These are phyloP conservation scores for Paelopatides confundens DNA, from an alignment of 53 echinoderm and acorn worm species.

Conservation along the genomic window DNA sequence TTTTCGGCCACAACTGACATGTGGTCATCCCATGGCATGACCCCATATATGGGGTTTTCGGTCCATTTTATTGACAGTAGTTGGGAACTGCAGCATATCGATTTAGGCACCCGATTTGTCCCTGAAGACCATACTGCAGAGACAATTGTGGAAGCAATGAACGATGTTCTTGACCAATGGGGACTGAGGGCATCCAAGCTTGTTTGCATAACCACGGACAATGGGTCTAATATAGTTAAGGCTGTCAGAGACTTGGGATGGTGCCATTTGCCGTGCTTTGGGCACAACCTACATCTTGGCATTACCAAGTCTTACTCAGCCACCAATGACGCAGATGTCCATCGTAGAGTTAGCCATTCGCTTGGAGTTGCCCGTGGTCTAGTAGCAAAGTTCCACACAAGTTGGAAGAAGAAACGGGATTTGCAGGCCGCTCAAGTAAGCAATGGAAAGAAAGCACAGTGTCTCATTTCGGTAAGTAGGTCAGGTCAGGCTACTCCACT, in stretches of 20 bases:
- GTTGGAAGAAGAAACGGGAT: slow-evolving; percentile 56
- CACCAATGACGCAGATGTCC: slow-evolving; percentile 30
- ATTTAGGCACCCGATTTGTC: slow-evolving; percentile 28
- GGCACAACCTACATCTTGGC: slow-evolving; percentile 50
- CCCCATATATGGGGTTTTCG: slow-evolving; percentile 29
- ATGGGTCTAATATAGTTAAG: slow-evolving; percentile 53
- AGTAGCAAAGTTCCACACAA: slow-evolving; percentile 50
- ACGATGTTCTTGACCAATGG: slow-evolving; percentile 50
- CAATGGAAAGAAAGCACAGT: slow-evolving; percentile 39
- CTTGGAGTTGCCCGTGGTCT: slow-evolving; percentile 22
- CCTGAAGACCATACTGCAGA: slow-evolving; percentile 29
- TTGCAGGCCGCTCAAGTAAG: slow-evolving; percentile 3
- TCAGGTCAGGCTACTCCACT: too few species aligned
- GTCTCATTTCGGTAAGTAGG: slow-evolving; percentile 50
- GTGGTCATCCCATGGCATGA: slow-evolving; percentile 66
- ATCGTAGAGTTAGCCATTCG: slow-evolving; percentile 26
- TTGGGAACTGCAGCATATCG: slow-evolving; percentile 36
- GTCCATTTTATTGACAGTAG: neutral
- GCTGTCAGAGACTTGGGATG: slow-evolving; percentile 10
- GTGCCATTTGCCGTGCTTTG: slow-evolving; percentile 4
- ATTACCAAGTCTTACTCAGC: slow-evolving; percentile 54
- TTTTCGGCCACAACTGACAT: slow-evolving; percentile 55
- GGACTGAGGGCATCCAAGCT: neutral
- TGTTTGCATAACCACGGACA: slow-evolving; percentile 49
- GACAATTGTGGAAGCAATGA: neutral